A percentile compares a stretch with the other conserved stretches of the same genome.
Conservation (phyloP, 2,797 vertebrate species). For the Acipenser transmontanus region DNA sequence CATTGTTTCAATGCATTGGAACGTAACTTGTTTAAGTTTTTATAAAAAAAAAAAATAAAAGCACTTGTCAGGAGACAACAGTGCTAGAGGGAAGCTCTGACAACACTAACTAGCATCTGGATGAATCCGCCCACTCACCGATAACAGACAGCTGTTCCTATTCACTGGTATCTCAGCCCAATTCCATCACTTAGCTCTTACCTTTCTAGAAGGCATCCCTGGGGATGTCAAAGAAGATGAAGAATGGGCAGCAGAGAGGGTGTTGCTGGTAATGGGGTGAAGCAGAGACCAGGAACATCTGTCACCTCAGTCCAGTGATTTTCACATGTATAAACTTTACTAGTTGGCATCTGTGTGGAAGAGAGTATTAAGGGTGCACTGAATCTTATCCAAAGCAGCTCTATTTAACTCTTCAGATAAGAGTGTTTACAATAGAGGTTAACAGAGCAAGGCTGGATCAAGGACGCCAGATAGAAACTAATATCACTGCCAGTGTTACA, state of each 20-base stretch:
- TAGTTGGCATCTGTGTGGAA: too few species aligned
- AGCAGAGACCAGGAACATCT: constrained; percentile 10
- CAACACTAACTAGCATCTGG: constrained; percentile 1
- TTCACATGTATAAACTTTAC: background rate
- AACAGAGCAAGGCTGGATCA: too few species aligned
- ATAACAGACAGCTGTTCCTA: constrained; percentile 11
- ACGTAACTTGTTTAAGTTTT: too few species aligned
- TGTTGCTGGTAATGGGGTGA: background rate
- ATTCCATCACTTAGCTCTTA: constrained; percentile 9
- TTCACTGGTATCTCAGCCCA: constrained; percentile 2
- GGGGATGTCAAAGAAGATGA: constrained; percentile 5
- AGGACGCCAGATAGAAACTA: too few species aligned
- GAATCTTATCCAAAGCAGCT: too few species aligned
- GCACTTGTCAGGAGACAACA: too few species aligned
- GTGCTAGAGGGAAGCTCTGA: background rate
- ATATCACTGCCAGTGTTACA: too few species aligned
- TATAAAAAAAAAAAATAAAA: too few species aligned
- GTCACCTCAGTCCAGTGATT: constrained; percentile 10
- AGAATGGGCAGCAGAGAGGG: background rate
- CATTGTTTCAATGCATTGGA: too few species aligned
- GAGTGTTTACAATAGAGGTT: too few species aligned
- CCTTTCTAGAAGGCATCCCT: constrained; percentile 6
- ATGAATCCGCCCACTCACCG: constrained; percentile 1
- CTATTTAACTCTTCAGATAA: too few species aligned
- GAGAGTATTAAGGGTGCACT: too few species aligned